phyloP scores from a whole-genome alignment of 2,113 vertebrate genomes.

The Eurystomus gularis region DNA sequence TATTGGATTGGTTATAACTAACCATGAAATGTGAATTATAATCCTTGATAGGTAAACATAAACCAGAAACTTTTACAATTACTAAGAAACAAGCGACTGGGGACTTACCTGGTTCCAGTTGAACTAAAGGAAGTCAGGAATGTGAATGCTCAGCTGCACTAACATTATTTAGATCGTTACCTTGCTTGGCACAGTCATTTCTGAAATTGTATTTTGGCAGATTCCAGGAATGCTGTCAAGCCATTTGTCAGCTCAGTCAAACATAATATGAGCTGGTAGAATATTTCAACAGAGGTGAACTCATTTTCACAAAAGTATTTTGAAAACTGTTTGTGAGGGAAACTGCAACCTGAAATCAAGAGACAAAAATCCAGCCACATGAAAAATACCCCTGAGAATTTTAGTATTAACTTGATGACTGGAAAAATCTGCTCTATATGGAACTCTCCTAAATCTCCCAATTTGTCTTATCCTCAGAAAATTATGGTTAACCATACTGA shows the following conservation, averaged over 20 bases:
- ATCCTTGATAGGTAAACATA: neutral
- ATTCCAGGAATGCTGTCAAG: slow-evolving; percentile 40
- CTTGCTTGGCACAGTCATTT: slow-evolving; percentile 4
- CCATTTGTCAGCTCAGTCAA: slow-evolving; percentile 55
- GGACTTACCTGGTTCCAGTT: neutral
- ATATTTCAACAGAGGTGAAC: slow-evolving; percentile 23
- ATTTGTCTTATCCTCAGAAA: neutral
- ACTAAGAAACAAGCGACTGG: neutral
- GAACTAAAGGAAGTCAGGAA: neutral
- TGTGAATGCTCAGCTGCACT: neutral
- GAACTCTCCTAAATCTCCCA: neutral
- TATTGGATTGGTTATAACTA: neutral
- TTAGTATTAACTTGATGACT: neutral
- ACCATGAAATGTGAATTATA: neutral
- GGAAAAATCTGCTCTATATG: neutral
- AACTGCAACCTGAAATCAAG: neutral
- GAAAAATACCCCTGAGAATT: neutral
- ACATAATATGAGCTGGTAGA: slow-evolving; percentile 10
- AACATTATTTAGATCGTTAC: slow-evolving; percentile 21
- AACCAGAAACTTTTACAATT: neutral
- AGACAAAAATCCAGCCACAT: neutral
- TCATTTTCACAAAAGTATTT: neutral
- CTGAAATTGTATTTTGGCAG: slow-evolving; percentile 52
- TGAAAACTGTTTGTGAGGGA: neutral
- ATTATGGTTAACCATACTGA: neutral